Evolutionary conservation across 1,140 invertebrate species (phyloP).

Genomic region (Drosophila pseudoananassae): DNA sequence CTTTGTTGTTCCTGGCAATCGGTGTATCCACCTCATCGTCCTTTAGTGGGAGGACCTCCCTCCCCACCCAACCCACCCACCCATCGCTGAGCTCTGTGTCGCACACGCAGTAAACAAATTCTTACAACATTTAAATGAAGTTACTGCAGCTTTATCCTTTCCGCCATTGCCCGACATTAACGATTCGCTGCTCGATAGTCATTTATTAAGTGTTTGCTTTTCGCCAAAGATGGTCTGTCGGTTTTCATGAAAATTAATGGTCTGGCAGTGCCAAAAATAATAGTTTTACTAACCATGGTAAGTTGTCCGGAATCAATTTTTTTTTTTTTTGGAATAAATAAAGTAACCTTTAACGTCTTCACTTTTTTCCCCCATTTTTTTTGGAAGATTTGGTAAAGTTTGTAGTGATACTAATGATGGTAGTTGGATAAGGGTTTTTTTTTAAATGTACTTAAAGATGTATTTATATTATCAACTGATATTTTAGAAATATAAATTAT

Average conservation of each 20-base stretch:
- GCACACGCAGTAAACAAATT: slow-evolving; percentile 73
- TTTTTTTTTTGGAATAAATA: not conserved
- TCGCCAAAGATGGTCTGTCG: not conserved
- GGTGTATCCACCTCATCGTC: slow-evolving; percentile 17
- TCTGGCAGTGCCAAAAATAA: slow-evolving; percentile 21
- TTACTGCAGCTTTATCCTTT: slow-evolving; percentile 44
- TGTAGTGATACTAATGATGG: too few relatives aligned
- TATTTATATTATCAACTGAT: too few relatives aligned
- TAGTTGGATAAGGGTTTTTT: too few relatives aligned
- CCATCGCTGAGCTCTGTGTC: slow-evolving; percentile 41
- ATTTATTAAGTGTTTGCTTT: slow-evolving; percentile 38
- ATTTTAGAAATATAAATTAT: too few relatives aligned
- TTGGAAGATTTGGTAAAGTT: too few relatives aligned
- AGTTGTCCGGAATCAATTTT: not conserved
- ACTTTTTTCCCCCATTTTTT: not conserved
- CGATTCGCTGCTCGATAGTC: slow-evolving; percentile 48
- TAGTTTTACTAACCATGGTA: slow-evolving; percentile 22
- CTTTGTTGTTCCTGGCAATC: slow-evolving; percentile 41
- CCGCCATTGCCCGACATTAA: slow-evolving; percentile 27
- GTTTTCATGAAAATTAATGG: slow-evolving; percentile 46
- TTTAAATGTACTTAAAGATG: too few relatives aligned
- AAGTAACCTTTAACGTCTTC: not conserved
- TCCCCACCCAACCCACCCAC: not conserved
- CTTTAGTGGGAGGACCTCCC: too few relatives aligned
- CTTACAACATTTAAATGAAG: slow-evolving; percentile 79